Evolutionary conservation across 2,888 invertebrate species (phyloP), one percentile per base, ranked within the genome.

Genomic region (Melinopterus prodromus): DNA sequence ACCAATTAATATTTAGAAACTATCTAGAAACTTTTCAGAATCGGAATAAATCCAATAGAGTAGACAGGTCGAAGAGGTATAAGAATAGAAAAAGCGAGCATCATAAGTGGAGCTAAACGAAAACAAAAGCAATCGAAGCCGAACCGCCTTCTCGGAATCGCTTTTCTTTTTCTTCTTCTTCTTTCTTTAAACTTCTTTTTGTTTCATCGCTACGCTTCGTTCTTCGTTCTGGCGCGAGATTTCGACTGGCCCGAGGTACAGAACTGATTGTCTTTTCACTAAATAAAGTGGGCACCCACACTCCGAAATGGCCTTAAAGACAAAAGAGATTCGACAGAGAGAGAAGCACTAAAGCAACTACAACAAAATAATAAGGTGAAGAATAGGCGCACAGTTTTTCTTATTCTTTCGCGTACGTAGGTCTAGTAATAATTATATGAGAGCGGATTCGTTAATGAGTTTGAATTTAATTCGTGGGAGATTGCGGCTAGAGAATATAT

Each of bases 111-210:
- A 78, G 76, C 77, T 77, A 78, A 80, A 80, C 77, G 76, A 75
- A 80, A 78, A 80, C 77, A 69, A 80, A 80, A 78, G 76, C 78
- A 76, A 80, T 80, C 77, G 77, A 53, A 53, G 53, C 12, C 53
- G 53, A 53, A 53, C 53, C 53, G 53, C 83, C 84, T 84, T 84
- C 84, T 83, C 82, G 82, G 53, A 53, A 53, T 53, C 53, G 53
- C 53, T 53, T 53, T 53, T 53, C 53, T 53, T 53, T 53, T 53
- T 53, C 12, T 53, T 53, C 81, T 78, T 82, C 80, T 81, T 79
- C 79, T 81, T 82, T 84, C 83, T 83, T 82, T 82, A 79, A 79
- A 80, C 82, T 82, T 82, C 82, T 79, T 80, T 82, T 82, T 83
- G 84, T 84, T 83, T 80, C 81, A 53, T 53, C 53, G 53, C 53